Evolutionary conservation across 2,888 invertebrate species (phyloP).

Genomic region (Cylindroiulus punctatus): DNA sequence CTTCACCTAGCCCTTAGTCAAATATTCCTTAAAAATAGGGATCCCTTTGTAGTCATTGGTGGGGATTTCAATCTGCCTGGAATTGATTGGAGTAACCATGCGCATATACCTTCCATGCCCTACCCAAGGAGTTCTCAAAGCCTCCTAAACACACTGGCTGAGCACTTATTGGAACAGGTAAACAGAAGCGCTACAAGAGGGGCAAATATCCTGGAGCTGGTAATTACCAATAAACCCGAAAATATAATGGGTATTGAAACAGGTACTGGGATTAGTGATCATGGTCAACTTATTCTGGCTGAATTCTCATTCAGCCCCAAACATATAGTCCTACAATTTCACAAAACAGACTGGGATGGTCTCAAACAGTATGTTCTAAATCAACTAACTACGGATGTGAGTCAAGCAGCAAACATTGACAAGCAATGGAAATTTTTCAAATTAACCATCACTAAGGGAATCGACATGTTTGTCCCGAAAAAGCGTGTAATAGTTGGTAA

Average conservation of each 20-base stretch:
- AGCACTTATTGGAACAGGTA: background rate
- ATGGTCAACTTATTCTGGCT: background rate
- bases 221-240: background rate
- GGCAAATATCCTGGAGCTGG: background rate
- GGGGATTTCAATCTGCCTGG: background rate
- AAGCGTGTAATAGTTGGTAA: too few species aligned
- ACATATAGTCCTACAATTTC: background rate
- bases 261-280: background rate
- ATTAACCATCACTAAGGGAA: too few species aligned
- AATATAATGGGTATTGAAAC: background rate
- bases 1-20: background rate
- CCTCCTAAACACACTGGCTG: background rate
- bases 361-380: background rate
- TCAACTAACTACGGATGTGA: too few species aligned
- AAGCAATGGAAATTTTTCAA: too few species aligned
- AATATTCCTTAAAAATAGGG: background rate
- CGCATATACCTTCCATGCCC: background rate
- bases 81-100: background rate
- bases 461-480: too few species aligned
- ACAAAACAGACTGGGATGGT: background rate
- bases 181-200: background rate
- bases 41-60: background rate
- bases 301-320: background rate
- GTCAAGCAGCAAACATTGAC: too few species aligned
- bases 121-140: background rate